Evolutionary conservation across 2,888 invertebrate genomes (phyloP).

Genomic region (Limenitis camilla): DNA sequence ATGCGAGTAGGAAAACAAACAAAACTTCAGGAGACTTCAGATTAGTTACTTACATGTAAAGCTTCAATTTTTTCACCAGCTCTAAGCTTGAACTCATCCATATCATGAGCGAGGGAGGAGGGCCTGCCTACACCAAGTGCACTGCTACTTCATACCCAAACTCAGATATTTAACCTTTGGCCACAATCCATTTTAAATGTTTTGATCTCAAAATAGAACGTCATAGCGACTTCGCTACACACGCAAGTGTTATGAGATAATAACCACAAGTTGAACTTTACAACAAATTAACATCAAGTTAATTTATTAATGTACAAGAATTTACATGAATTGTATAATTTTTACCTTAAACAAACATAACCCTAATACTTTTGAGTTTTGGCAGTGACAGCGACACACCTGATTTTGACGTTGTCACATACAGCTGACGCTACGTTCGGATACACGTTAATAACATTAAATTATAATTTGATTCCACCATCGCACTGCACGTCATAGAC

Average conservation of each 20-base stretch:
- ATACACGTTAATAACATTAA: no score
- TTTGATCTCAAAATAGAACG: conserved; percentile 61
- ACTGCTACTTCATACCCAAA: conserved; percentile 53
- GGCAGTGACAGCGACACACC: conserved; percentile 8
- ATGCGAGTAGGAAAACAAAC: conserved; percentile 1
- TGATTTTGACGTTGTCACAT: conserved; percentile 15
- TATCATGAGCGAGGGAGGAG: conserved; percentile 44
- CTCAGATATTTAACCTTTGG: conserved; percentile 61
- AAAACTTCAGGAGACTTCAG: conserved; percentile 19
- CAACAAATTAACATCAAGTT: neutral
- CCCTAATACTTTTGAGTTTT: conserved; percentile 11
- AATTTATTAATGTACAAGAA: neutral
- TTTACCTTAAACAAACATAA: conserved; percentile 20
- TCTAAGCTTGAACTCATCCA: conserved; percentile 64
- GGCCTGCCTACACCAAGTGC: conserved; percentile 44
- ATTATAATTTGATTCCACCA: no score
- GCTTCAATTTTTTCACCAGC: conserved; percentile 68
- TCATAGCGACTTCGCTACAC: conserved; percentile 22
- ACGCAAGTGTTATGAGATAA: neutral
- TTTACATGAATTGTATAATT: neutral
- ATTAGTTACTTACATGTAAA: conserved; percentile 58
- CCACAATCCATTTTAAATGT: conserved; percentile 60
- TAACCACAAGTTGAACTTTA: neutral
- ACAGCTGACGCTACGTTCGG: no score
- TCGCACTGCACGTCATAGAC: no score